phyloP scores from a whole-genome alignment of 2,113 vertebrate species.

The Crotalus horridus region DNA sequence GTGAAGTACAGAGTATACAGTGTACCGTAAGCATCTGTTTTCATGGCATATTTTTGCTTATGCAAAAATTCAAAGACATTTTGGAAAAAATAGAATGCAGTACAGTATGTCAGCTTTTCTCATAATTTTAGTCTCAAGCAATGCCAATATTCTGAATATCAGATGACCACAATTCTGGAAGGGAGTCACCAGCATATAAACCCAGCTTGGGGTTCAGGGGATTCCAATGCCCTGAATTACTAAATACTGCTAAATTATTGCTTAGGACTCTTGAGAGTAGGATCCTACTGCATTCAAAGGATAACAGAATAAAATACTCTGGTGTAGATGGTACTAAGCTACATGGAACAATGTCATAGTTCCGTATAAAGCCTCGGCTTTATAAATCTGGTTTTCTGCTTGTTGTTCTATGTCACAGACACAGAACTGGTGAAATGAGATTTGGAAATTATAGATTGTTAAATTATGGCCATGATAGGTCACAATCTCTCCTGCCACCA shows the following conservation, averaged over 20 bases:
- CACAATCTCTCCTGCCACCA: background rate
- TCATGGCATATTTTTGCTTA: background rate
- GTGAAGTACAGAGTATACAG: background rate
- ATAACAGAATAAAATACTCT: background rate
- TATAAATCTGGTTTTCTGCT: background rate
- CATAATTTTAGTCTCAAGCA: background rate
- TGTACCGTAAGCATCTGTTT: background rate
- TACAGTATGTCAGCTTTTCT: background rate
- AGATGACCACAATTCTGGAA: background rate
- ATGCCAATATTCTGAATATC: background rate
- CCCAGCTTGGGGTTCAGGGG: background rate
- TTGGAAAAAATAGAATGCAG: background rate
- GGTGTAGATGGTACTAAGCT: background rate
- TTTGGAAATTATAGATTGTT: background rate
- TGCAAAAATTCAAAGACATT: background rate
- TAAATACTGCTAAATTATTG: background rate
- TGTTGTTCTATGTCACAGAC: background rate
- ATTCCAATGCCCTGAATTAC: background rate
- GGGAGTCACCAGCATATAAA: background rate
- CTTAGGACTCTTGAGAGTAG: background rate
- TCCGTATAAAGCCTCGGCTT: background rate
- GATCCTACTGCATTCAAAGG: background rate
- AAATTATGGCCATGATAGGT: background rate
- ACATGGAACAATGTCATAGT: background rate
- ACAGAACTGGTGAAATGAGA: background rate